These are phyloP conservation scores for Poeciliopsis turneri DNA, from an alignment of 2,797 vertebrate species.

Conservation along the genomic window DNA sequence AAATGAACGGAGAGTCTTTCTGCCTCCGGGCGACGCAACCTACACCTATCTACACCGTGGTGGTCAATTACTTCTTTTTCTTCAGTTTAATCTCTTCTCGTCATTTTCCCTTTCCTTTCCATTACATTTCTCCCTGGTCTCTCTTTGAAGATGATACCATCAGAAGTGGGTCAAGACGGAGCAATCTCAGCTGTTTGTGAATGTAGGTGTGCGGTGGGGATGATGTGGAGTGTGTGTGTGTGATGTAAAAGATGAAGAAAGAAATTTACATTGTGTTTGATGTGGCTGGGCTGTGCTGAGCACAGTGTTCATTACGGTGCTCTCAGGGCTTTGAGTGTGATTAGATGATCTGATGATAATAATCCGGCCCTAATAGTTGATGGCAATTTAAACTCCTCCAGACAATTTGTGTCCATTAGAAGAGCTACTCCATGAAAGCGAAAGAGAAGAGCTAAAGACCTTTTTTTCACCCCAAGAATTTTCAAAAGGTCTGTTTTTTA, in stretches of 20 bases:
- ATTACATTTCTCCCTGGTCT: constrained; percentile 24
- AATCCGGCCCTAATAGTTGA: constrained; percentile 58
- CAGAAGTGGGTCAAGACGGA: constrained; percentile 72
- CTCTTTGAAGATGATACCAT: constrained; percentile 68
- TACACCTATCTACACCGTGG: constrained; percentile 34
- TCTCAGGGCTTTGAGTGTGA: constrained; percentile 48
- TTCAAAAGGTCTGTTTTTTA: constrained; percentile 18
- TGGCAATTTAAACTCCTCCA: constrained; percentile 66
- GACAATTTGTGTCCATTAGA: constrained; percentile 64
- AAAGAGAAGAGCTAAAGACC: constrained; percentile 45
- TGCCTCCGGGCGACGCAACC: constrained; percentile 54
- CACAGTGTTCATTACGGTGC: constrained; percentile 65
- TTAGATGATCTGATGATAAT: constrained; percentile 69
- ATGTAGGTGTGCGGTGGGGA: constrained; percentile 50
- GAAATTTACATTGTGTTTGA: constrained; percentile 65
- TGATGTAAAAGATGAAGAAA: constrained; percentile 11
- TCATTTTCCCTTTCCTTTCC: constrained; percentile 27
- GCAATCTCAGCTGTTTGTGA: constrained; percentile 72
- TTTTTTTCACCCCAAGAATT: constrained; percentile 38
- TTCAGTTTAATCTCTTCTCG: constrained; percentile 52
- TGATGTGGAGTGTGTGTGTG: constrained; percentile 33
- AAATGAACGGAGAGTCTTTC: constrained; percentile 59
- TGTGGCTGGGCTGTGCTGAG: constrained; percentile 54
- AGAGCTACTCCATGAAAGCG: constrained; percentile 45
- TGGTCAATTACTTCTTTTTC: constrained; percentile 56